These are phyloP conservation scores for Chrysogorgia sp. DNA, from an alignment of 92 coral and sea anemone genomes.

Conservation along the genomic window DNA sequence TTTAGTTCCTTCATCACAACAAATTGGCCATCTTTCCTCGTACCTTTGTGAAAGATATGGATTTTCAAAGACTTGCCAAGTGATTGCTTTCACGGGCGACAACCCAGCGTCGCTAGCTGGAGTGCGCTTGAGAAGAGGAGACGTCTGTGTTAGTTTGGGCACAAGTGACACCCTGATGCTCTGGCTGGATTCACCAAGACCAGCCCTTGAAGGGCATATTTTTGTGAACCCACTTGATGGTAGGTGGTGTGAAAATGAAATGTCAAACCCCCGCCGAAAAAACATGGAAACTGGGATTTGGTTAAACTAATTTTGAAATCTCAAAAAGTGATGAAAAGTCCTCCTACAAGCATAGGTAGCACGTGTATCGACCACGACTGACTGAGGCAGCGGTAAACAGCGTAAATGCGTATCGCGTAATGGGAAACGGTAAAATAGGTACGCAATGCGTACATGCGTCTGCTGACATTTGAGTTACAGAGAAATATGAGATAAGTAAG, in stretches of 20 bases:
- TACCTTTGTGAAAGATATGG: slow-evolving; percentile 80
- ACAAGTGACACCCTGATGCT: slow-evolving; percentile 95
- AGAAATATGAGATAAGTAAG: too few relatives aligned
- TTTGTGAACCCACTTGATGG: slow-evolving; percentile 96
- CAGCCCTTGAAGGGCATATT: slow-evolving; percentile 93
- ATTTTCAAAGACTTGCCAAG: slow-evolving; percentile 77
- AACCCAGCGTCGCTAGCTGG: slow-evolving; percentile 99
- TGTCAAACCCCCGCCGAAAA: too few relatives aligned
- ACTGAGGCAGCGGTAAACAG: too few relatives aligned
- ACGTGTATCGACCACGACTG: too few relatives aligned
- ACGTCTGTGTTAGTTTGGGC: slow-evolving; percentile 89
- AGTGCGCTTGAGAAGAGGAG: slow-evolving; percentile 78
- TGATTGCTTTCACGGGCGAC: slow-evolving; percentile 97
- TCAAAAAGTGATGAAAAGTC: neutral
- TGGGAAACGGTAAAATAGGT: too few relatives aligned
- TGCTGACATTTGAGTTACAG: too few relatives aligned
- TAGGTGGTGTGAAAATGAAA: slow-evolving; percentile 33
- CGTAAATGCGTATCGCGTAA: too few relatives aligned
- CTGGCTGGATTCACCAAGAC: slow-evolving; percentile 78
- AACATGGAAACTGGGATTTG: too few relatives aligned
- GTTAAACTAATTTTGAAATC: neutral
- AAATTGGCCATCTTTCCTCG: slow-evolving; percentile 76
- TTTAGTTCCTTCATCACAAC: slow-evolving; percentile 65
- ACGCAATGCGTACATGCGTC: too few relatives aligned
- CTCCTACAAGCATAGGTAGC: neutral